Evolutionary conservation across 1,140 invertebrate species (phyloP), one percentile per base, ranked within the genome.

Genomic region (Melipona quadrifasciata): DNA sequence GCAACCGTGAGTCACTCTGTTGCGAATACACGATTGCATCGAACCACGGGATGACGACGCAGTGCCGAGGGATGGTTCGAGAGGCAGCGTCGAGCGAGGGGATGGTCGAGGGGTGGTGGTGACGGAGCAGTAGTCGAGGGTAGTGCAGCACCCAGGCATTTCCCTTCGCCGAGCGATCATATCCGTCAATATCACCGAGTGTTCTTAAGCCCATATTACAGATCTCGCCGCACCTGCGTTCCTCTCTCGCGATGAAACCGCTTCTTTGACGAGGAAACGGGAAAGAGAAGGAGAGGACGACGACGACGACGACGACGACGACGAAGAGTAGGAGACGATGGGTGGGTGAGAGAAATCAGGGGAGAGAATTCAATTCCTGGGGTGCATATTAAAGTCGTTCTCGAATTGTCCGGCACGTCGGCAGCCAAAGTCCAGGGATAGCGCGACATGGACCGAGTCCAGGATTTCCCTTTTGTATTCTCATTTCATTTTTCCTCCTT

Each of bases 351-450:
- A 55, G 65, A 70, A 70, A 77, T 73, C 67, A 58, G 65, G 77
- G 81, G 86, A 82, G 85, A 64, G 86, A 91, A 93, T 93, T 92
- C 86, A 93, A 93, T 93, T 93, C 92, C 90, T 91, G 85, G 88
- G 89, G 89, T 88, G 92, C 92, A 92, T 93, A 92, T 93, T 91
- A 92, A 93, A 93, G 90, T 91, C 91, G 87, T 75, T 87, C 86
- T 87, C 85, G 90, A 91, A 89, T 90, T 89, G 90, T 91, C 87
- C 90, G 86, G 76, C 82, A 88, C 82, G 82, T 87, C 81, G 87
- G 82, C 72, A 75, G 79, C 34, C 82, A 79, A 79, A 79, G 72
- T 89, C 65, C 79, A 4, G 39, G 78, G 70, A 71, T 53, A 87
- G 81, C 86, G 85, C 87, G 86, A 65, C 77, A 73, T 85, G 73